phyloP scores from a whole-genome alignment of 1,140 invertebrate species.

The Saxidomus purpurata region DNA sequence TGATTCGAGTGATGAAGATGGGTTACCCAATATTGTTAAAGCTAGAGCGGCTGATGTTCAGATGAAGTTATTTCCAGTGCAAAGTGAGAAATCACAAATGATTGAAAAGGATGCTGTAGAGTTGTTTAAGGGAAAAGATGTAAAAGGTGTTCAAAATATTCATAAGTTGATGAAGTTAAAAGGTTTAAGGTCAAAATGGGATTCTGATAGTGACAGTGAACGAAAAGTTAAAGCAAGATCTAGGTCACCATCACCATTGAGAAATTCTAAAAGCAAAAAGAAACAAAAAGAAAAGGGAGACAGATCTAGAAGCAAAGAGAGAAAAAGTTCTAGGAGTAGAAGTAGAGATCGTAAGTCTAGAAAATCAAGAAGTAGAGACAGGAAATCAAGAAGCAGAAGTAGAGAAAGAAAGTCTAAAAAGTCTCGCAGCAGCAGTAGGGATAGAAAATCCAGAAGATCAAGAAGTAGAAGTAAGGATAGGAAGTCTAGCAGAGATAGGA shows the following conservation, averaged over 20 bases:
- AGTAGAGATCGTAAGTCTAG: not conserved
- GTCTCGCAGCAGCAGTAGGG: not conserved
- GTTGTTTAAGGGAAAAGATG: not conserved
- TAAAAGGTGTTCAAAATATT: not conserved
- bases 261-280: not conserved
- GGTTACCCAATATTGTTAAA: not conserved
- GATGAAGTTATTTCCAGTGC: not conserved
- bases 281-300: not conserved
- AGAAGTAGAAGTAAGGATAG: slow-evolving; percentile 15
- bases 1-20: not conserved
- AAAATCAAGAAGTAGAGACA: not conserved
- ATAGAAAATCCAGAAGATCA: not conserved
- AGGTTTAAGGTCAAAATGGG: slow-evolving; percentile 46
- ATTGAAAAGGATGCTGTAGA: not conserved
- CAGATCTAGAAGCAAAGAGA: not conserved
- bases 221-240: not conserved
- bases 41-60: slow-evolving; percentile 20
- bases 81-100: not conserved
- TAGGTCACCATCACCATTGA: slow-evolving; percentile 13
- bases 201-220: slow-evolving; percentile 34
- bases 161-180: slow-evolving; percentile 23
- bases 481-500: slow-evolving; percentile 1
- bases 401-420: not conserved
- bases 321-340: not conserved
- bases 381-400: not conserved